Base-by-base conservation (phyloP, 2,113 vertebrate species). In the Caretta caretta region DNA sequence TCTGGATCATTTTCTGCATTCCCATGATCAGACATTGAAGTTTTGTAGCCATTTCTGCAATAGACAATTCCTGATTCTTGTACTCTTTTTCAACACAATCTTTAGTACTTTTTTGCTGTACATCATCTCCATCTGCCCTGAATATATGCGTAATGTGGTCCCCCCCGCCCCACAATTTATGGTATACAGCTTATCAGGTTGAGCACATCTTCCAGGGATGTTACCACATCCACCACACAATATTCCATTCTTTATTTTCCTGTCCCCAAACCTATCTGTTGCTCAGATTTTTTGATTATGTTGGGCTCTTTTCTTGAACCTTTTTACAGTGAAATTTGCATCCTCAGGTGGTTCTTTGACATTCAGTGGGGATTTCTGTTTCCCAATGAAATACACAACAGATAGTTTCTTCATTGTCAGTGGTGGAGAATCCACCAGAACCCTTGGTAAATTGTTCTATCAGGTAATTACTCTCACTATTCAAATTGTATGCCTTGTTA, bases 221-320 rank as follows among this genome's bases (percentile, higher is more conserved):
- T 42, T 10, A 69, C 65, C 14, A n/a, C 51, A 51, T 72, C 35
- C 6, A 72, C 0, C 0, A 35, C 31, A 35, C 7, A 3, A 35
- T 3, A 78, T 89, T 84, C 80, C 87, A 17, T 54, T 84, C 59
- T 65, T 59, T 59, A 14, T 65, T 95, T 86, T 42, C 27, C 35
- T 42, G n/a, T 25, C 22, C 19, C 10, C 7, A 12, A 57, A 83
- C 10, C 24, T 27, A 35, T 56, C n/a, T 69, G 12, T 72, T 59
- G 56, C 14, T 83, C 0, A 0, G 29, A 20, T 88, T 35, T 80
- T 92, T 88, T 72, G 27, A 89, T 79, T 0, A 22, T 80, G 90
- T 16, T 51, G 6, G 4, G 50, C 72, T 91, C 8, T 78, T 92
- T 76, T 35, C 3, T 84, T 90, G 54, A 92, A 89, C 5, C 16